Percentiles rank a stretch among this genome's conserved stretches.
Conservation (phyloP, 2,797 vertebrate species). For the Neomorphus geoffroyi region DNA sequence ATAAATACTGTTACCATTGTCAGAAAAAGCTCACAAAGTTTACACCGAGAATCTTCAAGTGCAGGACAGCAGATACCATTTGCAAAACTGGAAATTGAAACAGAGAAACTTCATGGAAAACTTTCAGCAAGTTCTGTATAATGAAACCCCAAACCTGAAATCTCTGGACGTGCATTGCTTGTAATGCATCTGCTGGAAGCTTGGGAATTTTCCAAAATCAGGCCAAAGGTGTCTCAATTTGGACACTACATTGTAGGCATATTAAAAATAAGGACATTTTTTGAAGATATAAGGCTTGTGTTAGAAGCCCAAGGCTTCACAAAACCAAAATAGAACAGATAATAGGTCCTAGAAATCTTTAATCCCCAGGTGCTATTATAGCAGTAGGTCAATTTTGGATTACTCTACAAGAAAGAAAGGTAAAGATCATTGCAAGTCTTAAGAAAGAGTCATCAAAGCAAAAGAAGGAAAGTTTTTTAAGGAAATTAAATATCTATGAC, state of each 20-base stretch:
- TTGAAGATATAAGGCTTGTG: background rate
- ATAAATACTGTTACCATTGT: too few species aligned
- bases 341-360: background rate
- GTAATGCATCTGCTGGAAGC: rapidly evolving
- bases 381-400: background rate
- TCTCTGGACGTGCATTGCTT: background rate
- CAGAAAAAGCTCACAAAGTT: background rate
- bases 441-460: background rate
- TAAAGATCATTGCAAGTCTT: background rate
- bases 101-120: background rate
- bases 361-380: background rate
- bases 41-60: background rate
- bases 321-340: background rate
- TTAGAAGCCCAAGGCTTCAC: background rate
- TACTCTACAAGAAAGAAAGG: background rate
- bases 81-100: background rate
- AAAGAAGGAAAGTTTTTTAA: background rate
- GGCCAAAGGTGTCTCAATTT: background rate
- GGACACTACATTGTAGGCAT: background rate
- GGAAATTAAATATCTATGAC: background rate
- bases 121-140: background rate
- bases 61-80: background rate
- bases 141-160: background rate
- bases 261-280: background rate
- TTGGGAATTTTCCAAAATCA: background rate